These are phyloP conservation scores for Dicranocentrus wangi DNA, from an alignment of 2,888 invertebrate species.

Conservation along the genomic window DNA sequence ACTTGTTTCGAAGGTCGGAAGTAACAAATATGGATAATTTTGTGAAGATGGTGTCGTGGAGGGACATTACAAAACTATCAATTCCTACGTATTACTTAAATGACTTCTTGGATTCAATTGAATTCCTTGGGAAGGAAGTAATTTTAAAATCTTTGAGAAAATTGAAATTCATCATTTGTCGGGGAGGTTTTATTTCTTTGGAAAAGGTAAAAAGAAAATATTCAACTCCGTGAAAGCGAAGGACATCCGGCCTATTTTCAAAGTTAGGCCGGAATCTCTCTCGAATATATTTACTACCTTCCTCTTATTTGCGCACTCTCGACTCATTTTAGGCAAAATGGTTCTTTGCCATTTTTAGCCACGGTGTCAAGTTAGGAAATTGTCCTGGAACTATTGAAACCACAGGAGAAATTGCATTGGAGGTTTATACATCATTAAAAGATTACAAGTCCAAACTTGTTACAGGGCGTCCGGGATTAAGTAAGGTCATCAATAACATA, in stretches of 20 bases:
- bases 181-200: slow-evolving; percentile 26
- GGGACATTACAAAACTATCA: slow-evolving; percentile 27
- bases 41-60: slow-evolving; percentile 34
- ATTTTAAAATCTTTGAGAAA: slow-evolving; percentile 15
- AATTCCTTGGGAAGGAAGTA: slow-evolving; percentile 25
- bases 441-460: slow-evolving; percentile 77
- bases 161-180: slow-evolving; percentile 36
- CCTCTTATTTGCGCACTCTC: too few relatives aligned
- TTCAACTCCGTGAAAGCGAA: too few relatives aligned
- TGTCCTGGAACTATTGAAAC: slow-evolving; percentile 94
- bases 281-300: too few relatives aligned
- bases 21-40: slow-evolving; percentile 57
- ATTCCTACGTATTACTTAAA: slow-evolving; percentile 45
- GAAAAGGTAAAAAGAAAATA: slow-evolving; percentile 17
- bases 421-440: slow-evolving; percentile 79
- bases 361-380: slow-evolving; percentile 83
- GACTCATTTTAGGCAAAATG: slow-evolving; percentile 29
- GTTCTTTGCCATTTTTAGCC: slow-evolving; percentile 84
- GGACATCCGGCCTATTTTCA: too few relatives aligned
- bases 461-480: slow-evolving; percentile 85
- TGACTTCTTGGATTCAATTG: slow-evolving; percentile 40
- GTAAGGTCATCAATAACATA: slow-evolving; percentile 76
- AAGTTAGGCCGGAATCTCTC: too few relatives aligned
- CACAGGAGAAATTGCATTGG: slow-evolving; percentile 92
- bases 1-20: slow-evolving; percentile 57